Evolutionary conservation across 2,797 vertebrate genomes (phyloP), one percentile per base, ranked within the genome.

Genomic region (Hoplostethus atlanticus): DNA sequence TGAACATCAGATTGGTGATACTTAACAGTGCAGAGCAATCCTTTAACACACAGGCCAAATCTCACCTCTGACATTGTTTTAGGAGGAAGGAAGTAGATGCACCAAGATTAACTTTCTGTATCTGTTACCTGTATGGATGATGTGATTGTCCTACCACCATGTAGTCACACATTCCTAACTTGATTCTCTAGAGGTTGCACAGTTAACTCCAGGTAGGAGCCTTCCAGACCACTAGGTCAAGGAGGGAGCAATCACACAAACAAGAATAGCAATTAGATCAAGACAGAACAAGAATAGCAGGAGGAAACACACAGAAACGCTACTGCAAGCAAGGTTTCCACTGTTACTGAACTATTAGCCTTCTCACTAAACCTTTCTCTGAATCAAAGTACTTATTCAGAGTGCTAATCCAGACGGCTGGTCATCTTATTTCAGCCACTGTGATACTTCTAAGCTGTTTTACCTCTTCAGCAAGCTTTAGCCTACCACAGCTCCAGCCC

Each of bases 161-260:
- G 16, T 6, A 34, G 48, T 38, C 58, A 54, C 11, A 28, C 28
- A 21, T 11, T 17, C 17, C 40, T 54, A 44, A 61, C n/a, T 4
- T 47, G 6, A 15, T 34, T n/a, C 5, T 21, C 30, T 48, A 28
- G 34, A 68, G 9, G 28, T 50, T 48, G 30, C 52, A 73, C 57
- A 64, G 42, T 30, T 56, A 46, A 17, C 11, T 12, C 16, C 30
- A 16, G 48, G 34, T 17, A 48, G 12, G 54, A 21, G 4, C 28
- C 25, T 17, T 52, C 31, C n/a, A 58, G 67, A 11, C 21, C 10
- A 46, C 0, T 1, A 57, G 68, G 70, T 52, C 51, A 73, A 66
- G 3, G 53, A 16, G n/a, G 13, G 28, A 81, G 21, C 12, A 77
- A 78, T 59, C 36, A 76, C 42, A 30, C 8, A 68, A 57, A 68